A percentile compares a stretch with the other conserved stretches of the same genome.
Evolutionary conservation across 2,113 vertebrate species (phyloP).

Genomic region (Eulemur rufifrons): DNA sequence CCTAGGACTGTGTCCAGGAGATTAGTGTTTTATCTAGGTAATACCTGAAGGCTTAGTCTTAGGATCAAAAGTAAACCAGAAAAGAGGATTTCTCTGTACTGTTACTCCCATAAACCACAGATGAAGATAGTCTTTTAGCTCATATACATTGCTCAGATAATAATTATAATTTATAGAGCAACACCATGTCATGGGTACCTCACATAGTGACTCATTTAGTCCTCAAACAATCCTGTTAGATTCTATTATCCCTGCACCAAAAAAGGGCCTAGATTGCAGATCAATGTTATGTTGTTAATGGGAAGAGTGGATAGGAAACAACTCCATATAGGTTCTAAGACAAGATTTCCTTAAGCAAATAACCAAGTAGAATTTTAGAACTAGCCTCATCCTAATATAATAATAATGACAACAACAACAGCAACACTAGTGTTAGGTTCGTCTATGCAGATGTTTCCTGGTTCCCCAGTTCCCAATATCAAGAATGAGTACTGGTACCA

Average conservation of each 20-base stretch:
- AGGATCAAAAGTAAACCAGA: conserved; percentile 3
- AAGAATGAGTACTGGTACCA: too few species aligned
- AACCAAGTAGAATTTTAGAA: background rate
- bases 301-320: background rate
- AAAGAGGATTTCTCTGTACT: background rate
- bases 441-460: too few species aligned
- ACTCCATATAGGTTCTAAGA: background rate
- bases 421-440: background rate
- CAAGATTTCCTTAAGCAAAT: background rate
- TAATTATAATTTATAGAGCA: background rate
- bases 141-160: background rate
- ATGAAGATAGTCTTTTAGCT: background rate
- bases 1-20: background rate
- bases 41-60: background rate
- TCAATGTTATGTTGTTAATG: background rate
- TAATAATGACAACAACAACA: background rate
- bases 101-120: background rate
- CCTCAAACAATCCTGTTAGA: background rate
- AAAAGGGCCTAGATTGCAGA: background rate
- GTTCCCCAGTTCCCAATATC: too few species aligned
- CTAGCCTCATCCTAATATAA: background rate
- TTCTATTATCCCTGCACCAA: background rate
- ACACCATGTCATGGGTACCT: background rate
- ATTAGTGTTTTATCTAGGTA: background rate
- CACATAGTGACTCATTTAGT: background rate